Base-by-base conservation (phyloP, 1,140 invertebrate genomes). In the Drosophila sp. region DNA sequence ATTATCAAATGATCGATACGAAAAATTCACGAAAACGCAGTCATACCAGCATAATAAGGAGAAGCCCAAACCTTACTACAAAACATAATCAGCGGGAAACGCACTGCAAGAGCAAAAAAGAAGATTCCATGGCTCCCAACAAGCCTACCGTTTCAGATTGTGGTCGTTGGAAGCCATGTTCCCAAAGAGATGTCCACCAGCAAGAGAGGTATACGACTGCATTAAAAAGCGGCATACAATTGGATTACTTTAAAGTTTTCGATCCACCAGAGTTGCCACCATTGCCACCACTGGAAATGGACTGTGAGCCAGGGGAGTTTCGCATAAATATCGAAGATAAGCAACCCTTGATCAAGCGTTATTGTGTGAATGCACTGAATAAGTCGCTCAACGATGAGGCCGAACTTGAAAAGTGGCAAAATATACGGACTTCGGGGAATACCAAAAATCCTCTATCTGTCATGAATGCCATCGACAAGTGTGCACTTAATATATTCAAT, bases 211-310 rank as follows among this genome's bases (percentile, higher is more conserved):
- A 60, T 4, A 44, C 44, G 4, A 64, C 0, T 2, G 47, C 8
- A 25, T 58, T 1, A 1, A 6, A 17, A 11, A 1, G 23, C 54
- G 30, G 40, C 7, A 1, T 78, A 3, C 55, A 56, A 5, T 63
- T 85, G 60, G 64, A 85, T 40, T 86, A 60, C 40, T 68, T 60
- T 3, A 76, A 76, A 38, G n/a, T 85, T 2, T 87, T 33, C 1
- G 44, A 82, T 4, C 7, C 65, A 0, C 41, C 66, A 2, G 25
- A 1, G 1, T n/a, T 62, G 0, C 60, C 60, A 6, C 55, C 30
- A 0, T 23, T 32, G 2, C 6, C n/a, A 29, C 29, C 23, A 6
- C 25, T 38, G 4, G 40, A 29, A 1, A 0, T 70, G 6, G 50
- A 32, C 0, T 63, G 25, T 23, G 66, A 70, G 25, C 4, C 3